These are phyloP conservation scores for Cynaeus angustus DNA, from an alignment of 2,888 invertebrate species.

Conservation along the genomic window DNA sequence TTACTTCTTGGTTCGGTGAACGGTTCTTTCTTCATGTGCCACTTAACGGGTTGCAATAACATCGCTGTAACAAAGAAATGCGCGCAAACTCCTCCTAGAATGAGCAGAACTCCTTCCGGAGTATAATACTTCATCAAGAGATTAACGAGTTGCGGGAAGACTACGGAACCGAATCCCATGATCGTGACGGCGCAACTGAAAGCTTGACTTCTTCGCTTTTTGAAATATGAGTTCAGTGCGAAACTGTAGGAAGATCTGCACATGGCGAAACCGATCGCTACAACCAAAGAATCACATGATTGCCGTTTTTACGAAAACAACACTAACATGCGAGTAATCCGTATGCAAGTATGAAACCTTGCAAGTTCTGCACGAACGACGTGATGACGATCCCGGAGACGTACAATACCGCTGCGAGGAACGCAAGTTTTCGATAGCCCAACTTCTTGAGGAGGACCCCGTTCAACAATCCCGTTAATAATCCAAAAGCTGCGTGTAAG, in stretches of 20 bases:
- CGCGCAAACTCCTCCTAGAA: conserved; percentile 77
- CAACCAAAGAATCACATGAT: conserved; percentile 59
- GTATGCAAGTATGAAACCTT: conserved; percentile 77
- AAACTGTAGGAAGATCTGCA: conserved; percentile 77
- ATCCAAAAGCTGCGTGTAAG: conserved; percentile 80
- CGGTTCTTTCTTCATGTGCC: conserved; percentile 73
- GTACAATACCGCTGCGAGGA: conserved; percentile 6
- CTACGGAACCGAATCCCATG: conserved; percentile 79
- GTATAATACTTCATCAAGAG: conserved; percentile 75
- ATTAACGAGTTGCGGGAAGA: conserved; percentile 78
- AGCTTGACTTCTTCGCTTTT: conserved; percentile 76
- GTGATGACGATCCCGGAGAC: conserved; percentile 75
- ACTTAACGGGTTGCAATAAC: conserved; percentile 79
- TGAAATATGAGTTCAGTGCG: conserved; percentile 80
- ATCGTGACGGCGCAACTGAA: conserved; percentile 78
- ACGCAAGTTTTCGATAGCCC: conserved; percentile 15
- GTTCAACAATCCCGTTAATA: conserved; percentile 79
- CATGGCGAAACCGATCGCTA: conserved; percentile 78
- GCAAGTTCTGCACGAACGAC: conserved; percentile 74
- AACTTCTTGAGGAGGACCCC: conserved; percentile 76
- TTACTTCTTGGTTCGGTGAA: conserved; percentile 13
- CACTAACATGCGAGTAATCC: conserved; percentile 82
- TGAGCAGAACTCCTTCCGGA: conserved; percentile 77
- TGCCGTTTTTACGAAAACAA: background rate
- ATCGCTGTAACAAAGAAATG: conserved; percentile 77